Evolutionary conservation across 2,888 invertebrate species (phyloP).

Genomic region (Tromatobia lineatoria): DNA sequence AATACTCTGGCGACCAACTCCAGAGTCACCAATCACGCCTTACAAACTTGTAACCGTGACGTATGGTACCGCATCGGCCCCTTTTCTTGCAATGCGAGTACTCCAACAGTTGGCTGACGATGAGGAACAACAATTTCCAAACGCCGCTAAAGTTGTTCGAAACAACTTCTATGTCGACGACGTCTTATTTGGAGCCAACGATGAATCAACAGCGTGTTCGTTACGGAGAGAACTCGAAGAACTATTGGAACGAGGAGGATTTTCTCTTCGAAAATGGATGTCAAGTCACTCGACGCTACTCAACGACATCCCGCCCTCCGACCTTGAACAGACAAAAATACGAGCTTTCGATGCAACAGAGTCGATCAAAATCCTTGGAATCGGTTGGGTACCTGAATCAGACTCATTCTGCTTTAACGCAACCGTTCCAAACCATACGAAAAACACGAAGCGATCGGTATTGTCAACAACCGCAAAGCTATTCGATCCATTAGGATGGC

Average conservation of each 20-base stretch:
- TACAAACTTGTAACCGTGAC: constrained; percentile 70
- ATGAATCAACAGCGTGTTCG: background rate
- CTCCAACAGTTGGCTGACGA: constrained; percentile 69
- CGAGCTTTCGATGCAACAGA: background rate
- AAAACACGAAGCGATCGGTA: constrained; percentile 17
- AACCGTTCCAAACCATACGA: background rate
- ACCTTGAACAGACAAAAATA: background rate
- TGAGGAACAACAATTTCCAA: constrained; percentile 51
- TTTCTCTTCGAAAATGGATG: background rate
- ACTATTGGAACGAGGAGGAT: background rate
- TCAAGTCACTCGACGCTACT: background rate
- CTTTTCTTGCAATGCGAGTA: constrained; percentile 70
- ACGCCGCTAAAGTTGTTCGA: constrained; percentile 56
- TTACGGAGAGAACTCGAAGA: background rate
- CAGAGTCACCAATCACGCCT: constrained; percentile 9
- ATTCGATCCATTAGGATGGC: constrained; percentile 46
- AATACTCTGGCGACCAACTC: constrained; percentile 72
- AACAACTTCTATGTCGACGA: constrained; percentile 72
- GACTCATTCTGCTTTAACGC: background rate
- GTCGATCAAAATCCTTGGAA: background rate
- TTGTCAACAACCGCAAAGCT: constrained; percentile 24
- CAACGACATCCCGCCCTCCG: background rate
- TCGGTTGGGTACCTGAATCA: background rate
- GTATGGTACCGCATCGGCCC: constrained; percentile 71
- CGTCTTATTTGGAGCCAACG: constrained; percentile 49